phyloP scores from a whole-genome alignment of 2,113 vertebrate genomes.

The Malurus melanocephalus region DNA sequence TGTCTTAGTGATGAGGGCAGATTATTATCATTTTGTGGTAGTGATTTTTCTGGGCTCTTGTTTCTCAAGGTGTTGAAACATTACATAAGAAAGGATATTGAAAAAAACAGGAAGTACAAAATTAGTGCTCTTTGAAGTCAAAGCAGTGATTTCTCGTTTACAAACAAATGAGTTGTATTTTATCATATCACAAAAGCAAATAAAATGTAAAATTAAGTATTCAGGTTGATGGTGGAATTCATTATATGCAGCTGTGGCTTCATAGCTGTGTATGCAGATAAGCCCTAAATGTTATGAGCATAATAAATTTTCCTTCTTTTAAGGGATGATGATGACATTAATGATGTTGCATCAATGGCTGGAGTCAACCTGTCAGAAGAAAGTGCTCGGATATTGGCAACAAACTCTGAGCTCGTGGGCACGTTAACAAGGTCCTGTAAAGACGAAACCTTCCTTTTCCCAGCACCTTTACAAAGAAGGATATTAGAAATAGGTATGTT shows the following conservation, averaged over 20 bases:
- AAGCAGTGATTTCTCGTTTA: neutral
- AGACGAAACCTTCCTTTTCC: constrained; percentile 89
- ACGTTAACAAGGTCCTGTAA: constrained; percentile 88
- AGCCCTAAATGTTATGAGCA: neutral
- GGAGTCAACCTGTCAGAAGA: constrained; percentile 92
- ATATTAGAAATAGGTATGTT: constrained; percentile 88
- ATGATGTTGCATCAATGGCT: constrained; percentile 91
- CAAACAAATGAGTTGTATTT: neutral
- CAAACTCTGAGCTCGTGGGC: constrained; percentile 87
- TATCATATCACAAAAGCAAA: neutral
- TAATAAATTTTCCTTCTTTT: neutral
- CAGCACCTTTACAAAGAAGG: constrained; percentile 79
- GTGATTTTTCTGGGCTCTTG: neutral
- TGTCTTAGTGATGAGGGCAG: neutral
- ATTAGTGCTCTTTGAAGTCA: neutral
- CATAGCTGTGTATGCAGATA: neutral
- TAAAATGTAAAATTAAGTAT: neutral
- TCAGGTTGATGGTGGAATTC: neutral
- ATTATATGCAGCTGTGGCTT: neutral
- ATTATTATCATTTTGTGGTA: neutral
- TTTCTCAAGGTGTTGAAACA: neutral
- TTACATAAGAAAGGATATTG: neutral
- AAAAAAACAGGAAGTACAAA: neutral
- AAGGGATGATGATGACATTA: constrained; percentile 95
- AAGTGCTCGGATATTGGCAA: constrained; percentile 88